Base-by-base conservation (phyloP, 2,797 vertebrate species). In the Sebastes diaconus region DNA sequence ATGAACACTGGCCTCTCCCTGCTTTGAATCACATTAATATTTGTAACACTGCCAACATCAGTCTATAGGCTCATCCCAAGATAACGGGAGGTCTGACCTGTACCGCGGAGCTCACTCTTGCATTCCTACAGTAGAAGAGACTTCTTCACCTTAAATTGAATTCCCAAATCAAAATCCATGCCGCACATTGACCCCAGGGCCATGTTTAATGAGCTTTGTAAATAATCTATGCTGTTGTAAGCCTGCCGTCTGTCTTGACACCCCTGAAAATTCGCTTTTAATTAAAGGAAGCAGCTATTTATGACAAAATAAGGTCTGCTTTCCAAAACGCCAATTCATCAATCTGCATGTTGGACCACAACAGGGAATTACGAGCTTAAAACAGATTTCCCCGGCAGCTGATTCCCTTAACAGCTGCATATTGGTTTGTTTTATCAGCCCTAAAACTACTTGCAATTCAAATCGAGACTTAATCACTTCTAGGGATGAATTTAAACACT, bases 281-380 rank as follows among this genome's bases (percentile, higher is more conserved):
- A 77, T 78, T 68, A 80, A 77, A 68, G 79, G n/a, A 61, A 55
- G 54, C 22, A 73, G 29, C 60, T 75, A 50, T 79, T 77, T 84
- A 57, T 52, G n/a, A 29, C 55, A 79, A 69, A 73, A 65, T 27
- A 22, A 61, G 9, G 16, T n/a, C 11, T 69, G 8, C 0, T 11
- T 34, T 63, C 71, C 50, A n/a, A 54, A n/a, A 54, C 67, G 65
- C 29, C 75, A 72, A 64, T 20, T 22, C 22, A 63, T 75, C 27
- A 54, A 24, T 60, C 42, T 79, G 22, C 34, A 63, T 29, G 39
- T 36, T 68, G 13, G 27, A 70, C 50, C 66, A 46, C 46, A 74
- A 57, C 54, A 70, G 18, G 46, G 54, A 80, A 63, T 39, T 75
- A 77, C 78, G 64, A 80, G 58, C 63, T 75, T 66, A 81, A 42